phyloP scores from a whole-genome alignment of 2,113 vertebrate genomes.

The Semicossyphus pulcher region DNA sequence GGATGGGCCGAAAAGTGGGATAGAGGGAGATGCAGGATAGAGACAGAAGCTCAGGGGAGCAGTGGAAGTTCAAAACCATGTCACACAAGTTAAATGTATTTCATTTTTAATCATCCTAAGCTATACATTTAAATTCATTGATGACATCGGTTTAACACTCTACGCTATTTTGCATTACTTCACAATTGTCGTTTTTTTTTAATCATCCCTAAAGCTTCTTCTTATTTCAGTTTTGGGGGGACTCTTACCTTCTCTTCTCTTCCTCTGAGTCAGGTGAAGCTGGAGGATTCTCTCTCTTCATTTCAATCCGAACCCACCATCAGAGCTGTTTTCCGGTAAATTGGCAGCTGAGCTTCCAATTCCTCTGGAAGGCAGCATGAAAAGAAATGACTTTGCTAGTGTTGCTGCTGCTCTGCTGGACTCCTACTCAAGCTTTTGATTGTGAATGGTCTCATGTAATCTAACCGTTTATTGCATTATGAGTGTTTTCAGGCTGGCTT shows the following conservation, averaged over 20 bases:
- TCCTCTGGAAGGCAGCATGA: slow-evolving; percentile 6
- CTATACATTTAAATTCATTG: no score
- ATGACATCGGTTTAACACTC: no score
- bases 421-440: background rate
- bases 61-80: no score
- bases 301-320: slow-evolving; percentile 6
- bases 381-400: background rate
- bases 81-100: no score
- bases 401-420: background rate
- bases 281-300: background rate
- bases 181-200: no score
- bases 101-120: no score
- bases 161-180: no score
- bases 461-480: background rate
- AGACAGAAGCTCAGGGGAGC: no score
- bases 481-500: background rate
- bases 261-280: background rate
- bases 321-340: slow-evolving; percentile 26
- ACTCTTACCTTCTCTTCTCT: slow-evolving; percentile 9
- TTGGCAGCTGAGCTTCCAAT: slow-evolving; percentile 9
- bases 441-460: background rate
- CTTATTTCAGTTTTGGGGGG: no score
- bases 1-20: no score
- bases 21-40: no score
- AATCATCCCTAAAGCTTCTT: no score